Conservation (phyloP, 2,888 invertebrate species). For the Andrena trimmerana region DNA sequence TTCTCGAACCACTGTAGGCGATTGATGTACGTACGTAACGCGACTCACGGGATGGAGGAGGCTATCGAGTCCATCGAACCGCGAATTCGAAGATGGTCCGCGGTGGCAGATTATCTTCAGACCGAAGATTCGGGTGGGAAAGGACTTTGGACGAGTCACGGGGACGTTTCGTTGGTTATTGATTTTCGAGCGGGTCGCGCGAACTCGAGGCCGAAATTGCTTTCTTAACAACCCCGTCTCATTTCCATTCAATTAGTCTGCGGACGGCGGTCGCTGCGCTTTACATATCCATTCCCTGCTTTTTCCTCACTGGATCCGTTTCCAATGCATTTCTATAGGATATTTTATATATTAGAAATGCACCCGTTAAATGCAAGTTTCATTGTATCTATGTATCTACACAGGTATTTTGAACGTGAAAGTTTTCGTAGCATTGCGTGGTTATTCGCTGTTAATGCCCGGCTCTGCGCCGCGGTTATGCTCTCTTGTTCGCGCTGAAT, state of each 20-base stretch:
- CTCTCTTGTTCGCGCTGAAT: constrained; percentile 15
- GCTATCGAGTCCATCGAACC: too few species aligned
- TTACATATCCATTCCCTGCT: neutral
- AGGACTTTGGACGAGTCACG: neutral
- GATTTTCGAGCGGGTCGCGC: constrained; percentile 18
- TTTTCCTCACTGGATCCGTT: neutral
- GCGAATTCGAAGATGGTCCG: too few species aligned
- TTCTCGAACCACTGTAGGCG: too few species aligned
- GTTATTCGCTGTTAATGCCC: neutral
- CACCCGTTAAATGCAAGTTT: too few species aligned
- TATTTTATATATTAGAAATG: neutral
- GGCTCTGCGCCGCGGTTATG: neutral
- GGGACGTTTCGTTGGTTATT: constrained; percentile 9
- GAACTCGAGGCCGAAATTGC: constrained; percentile 6
- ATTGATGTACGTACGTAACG: too few species aligned
- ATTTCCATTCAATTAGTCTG: constrained; percentile 20
- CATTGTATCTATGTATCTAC: too few species aligned
- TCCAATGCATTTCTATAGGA: neutral
- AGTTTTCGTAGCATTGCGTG: neutral
- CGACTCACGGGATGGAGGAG: too few species aligned
- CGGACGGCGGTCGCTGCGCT: neutral
- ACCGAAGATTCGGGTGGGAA: constrained; percentile 29
- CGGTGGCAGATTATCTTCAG: neutral
- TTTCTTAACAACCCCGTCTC: constrained; percentile 9
- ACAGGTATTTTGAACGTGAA: neutral